Conservation (phyloP, 2,888 invertebrate genomes). For the Chirona hameri region DNA sequence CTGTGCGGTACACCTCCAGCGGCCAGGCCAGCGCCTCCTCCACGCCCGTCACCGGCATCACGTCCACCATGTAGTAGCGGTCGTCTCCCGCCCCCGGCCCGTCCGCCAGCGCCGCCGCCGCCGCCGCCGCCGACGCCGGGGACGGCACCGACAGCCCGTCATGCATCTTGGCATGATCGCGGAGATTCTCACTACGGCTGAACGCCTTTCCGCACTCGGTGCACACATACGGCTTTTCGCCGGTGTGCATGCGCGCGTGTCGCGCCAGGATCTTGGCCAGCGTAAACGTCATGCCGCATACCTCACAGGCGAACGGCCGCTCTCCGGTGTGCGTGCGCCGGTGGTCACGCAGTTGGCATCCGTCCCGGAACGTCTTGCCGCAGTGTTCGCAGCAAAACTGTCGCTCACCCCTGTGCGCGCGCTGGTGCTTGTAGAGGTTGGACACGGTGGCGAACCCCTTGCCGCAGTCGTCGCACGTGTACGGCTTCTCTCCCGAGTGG, state of each 20-base stretch:
- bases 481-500: constrained; percentile 27
- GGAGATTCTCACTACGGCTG: neutral
- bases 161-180: neutral
- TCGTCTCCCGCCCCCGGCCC: neutral
- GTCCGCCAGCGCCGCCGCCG: neutral
- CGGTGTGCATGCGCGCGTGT: constrained; percentile 2
- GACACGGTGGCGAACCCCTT: neutral
- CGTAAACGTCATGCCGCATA: constrained; percentile 29
- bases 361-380: constrained; percentile 6
- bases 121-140: neutral
- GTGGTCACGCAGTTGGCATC: constrained; percentile 27
- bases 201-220: neutral
- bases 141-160: neutral
- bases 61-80: neutral
- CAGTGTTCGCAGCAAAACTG: constrained; percentile 22
- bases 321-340: constrained; percentile 35
- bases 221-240: neutral
- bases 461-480: neutral
- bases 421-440: constrained; percentile 25
- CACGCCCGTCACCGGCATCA: neutral
- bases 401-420: neutral
- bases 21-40: neutral
- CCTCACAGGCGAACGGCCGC: constrained; percentile 31
- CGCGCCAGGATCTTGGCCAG: constrained; percentile 2
- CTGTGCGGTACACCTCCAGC: constrained; percentile 8